Conservation (phyloP, 2,797 vertebrate genomes). For the Acanthis flammea region DNA sequence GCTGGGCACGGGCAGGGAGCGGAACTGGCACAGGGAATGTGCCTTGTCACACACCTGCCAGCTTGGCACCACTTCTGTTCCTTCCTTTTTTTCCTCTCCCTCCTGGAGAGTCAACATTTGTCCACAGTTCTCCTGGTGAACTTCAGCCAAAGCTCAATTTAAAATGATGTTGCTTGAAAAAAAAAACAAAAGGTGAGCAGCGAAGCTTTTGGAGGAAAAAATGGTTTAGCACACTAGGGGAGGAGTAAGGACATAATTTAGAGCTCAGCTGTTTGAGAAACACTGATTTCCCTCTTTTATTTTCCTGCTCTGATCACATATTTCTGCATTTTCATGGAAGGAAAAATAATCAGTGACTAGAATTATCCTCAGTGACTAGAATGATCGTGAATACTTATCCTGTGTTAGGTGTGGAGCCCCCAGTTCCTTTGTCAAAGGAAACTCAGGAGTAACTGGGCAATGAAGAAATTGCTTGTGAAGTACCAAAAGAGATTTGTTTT, state of each 20-base stretch:
- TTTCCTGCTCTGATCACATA: fast-evolving
- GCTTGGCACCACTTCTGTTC: fast-evolving
- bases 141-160: background rate
- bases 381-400: fast-evolving
- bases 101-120: background rate
- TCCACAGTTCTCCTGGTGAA: background rate
- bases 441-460: background rate
- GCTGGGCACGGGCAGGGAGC: fast-evolving
- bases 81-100: background rate
- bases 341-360: background rate
- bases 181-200: background rate
- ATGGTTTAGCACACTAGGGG: background rate
- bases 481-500: too few relatives aligned
- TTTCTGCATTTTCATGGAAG: background rate
- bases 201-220: background rate
- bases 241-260: background rate
- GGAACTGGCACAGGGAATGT: background rate
- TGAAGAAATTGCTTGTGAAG: background rate
- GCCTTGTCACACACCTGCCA: background rate
- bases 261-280: background rate
- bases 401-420: background rate
- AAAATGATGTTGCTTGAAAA: background rate
- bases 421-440: background rate
- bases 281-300: background rate
- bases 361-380: background rate